These are phyloP conservation scores for Lochmaea capreae DNA, from an alignment of 2,888 invertebrate species.

Conservation along the genomic window DNA sequence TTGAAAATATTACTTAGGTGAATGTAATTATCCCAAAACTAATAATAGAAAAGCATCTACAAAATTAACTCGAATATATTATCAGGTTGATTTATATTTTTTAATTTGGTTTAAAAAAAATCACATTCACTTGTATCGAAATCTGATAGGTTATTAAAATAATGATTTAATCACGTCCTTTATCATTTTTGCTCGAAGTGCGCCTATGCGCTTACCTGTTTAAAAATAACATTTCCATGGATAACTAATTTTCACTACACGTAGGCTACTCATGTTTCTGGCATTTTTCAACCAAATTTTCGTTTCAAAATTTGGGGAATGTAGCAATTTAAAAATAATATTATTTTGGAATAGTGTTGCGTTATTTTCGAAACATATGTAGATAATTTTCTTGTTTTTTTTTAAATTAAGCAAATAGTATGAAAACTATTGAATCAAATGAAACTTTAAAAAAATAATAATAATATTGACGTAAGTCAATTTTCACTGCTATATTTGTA, in stretches of 20 bases:
- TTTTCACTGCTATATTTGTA: too few species aligned
- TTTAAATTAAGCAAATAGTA: background rate
- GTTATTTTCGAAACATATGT: background rate
- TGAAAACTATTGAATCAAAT: background rate
- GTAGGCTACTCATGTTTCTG: constrained; percentile 6
- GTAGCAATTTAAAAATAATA: constrained; percentile 2
- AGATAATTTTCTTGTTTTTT: background rate
- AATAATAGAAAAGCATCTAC: too few species aligned
- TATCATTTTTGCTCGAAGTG: background rate
- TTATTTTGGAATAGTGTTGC: background rate
- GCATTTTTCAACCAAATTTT: constrained; percentile 4
- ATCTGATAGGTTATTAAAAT: background rate
- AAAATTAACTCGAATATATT: too few species aligned
- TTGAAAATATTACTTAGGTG: too few species aligned
- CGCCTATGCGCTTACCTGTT: constrained; percentile 14
- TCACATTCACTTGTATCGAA: background rate
- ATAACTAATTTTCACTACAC: constrained; percentile 19
- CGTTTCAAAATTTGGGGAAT: constrained; percentile 7
- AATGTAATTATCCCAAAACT: too few species aligned
- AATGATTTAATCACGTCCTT: background rate
- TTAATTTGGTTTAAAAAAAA: too few species aligned
- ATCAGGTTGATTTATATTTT: too few species aligned
- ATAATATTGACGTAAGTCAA: background rate
- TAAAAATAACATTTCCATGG: constrained; percentile 42
- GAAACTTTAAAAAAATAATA: background rate